These are phyloP conservation scores for Eulithis prunata DNA, from an alignment of 2,888 invertebrate species.

Conservation along the genomic window DNA sequence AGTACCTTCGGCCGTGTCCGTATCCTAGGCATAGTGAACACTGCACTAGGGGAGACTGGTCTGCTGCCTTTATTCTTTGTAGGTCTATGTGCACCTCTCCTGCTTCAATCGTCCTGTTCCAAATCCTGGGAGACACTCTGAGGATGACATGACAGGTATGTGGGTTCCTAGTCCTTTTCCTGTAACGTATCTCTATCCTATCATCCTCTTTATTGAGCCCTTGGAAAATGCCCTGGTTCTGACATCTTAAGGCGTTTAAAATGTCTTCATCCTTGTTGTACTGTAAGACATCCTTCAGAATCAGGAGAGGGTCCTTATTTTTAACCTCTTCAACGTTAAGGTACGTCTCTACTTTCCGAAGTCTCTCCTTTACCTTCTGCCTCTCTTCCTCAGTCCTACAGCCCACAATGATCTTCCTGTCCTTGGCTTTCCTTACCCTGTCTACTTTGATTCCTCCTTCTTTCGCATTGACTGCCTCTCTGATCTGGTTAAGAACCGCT, in stretches of 20 bases:
- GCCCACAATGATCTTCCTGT: slow-evolving; percentile 6
- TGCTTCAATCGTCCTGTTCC: not conserved
- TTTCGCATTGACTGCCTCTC: not conserved
- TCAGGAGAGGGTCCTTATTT: not conserved
- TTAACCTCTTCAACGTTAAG: not conserved
- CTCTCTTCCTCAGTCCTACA: not conserved
- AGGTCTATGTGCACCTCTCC: slow-evolving; percentile 7
- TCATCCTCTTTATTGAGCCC: not conserved
- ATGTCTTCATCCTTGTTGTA: not conserved
- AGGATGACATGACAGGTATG: not conserved
- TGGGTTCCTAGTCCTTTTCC: not conserved
- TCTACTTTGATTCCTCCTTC: slow-evolving; percentile 19
- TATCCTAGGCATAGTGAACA: slow-evolving; percentile 9
- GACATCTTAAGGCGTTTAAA: not conserved
- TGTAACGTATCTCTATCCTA: not conserved
- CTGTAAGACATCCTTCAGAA: not conserved
- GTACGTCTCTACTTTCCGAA: not conserved
- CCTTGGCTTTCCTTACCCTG: slow-evolving; percentile 15
- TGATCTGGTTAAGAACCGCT: not conserved
- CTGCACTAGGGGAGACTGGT: slow-evolving; percentile 8
- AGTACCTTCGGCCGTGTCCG: slow-evolving; percentile 1
- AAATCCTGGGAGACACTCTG: slow-evolving; percentile 5
- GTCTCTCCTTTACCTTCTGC: not conserved
- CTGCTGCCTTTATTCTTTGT: slow-evolving; percentile 4
- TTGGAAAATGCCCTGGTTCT: not conserved